Conservation (phyloP, 2,113 vertebrate species). For the Casuarius casuarius region DNA sequence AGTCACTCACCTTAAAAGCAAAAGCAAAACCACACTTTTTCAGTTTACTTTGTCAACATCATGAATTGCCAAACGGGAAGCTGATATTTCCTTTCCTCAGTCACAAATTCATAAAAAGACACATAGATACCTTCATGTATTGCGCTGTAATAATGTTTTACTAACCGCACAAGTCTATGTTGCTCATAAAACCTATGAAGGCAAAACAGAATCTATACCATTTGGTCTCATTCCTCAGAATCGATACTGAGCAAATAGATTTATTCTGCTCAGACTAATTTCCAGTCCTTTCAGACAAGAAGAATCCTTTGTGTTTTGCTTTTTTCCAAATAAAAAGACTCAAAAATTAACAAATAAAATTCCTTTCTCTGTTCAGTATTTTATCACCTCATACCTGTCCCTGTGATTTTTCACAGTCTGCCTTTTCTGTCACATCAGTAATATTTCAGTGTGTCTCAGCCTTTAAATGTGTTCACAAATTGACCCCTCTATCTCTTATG, state of each 20-base stretch:
- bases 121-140: not conserved
- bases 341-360: not conserved
- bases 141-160: not conserved
- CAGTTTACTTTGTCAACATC: not conserved
- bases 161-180: not conserved
- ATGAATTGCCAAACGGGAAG: not conserved
- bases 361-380: not conserved
- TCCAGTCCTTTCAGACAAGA: not conserved
- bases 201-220: not conserved
- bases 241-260: not conserved
- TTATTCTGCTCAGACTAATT: not conserved
- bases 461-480: not conserved
- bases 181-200: slow-evolving; percentile 3
- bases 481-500: not conserved
- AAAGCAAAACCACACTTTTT: not conserved
- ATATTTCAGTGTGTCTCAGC: not conserved
- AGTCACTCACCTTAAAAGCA: slow-evolving; percentile 18
- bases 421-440: not conserved
- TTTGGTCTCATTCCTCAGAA: not conserved
- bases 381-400: not conserved
- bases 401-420: not conserved
- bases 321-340: not conserved
- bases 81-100: not conserved
- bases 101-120: not conserved
- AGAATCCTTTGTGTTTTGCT: not conserved